Evolutionary conservation across 2,888 invertebrate species (phyloP), one percentile per base, ranked within the genome.

Genomic region (Agrochola lota): DNA sequence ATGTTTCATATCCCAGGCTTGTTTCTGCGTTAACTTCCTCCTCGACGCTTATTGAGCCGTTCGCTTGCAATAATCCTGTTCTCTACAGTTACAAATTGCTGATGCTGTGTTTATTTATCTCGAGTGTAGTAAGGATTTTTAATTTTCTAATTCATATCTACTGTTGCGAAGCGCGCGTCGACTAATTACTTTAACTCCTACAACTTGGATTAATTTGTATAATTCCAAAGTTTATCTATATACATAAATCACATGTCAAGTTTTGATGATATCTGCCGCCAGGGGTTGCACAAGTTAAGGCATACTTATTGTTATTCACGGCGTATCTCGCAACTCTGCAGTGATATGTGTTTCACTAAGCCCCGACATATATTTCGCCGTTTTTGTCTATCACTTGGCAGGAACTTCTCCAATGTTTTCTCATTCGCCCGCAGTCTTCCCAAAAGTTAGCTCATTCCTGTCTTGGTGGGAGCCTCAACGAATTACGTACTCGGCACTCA

Each of bases 341-440:
- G 92, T 93, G 93, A 92, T 93, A 91, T 93, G 93, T 94, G 92
- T 92, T 92, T 88, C 91, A 91, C 92, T 94, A 93, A 95, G 92
- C 93, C 91, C 90, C 88, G 87, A 92, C 92, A 91, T 94, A 93
- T 93, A 94, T 95, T 94, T 92, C 91, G 93, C 89, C 93, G 93
- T 94, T 95, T 95, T 95, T 94, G 94, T 94, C 93, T 94, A 93
- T 94, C 93, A 93, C 93, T 95, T 93, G 93, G 92, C 92, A 92
- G 91, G 88, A 95, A 96, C 93, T 95, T 95, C 90, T 89, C 91
- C 93, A 94, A 95, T 95, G 95, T 96, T 95, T 96, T 94, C 95
- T 94, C 94, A 94, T 95, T 94, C 94, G 92, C 91, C 90, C 92
- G 92, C 92, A 92, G 92, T 94, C 91, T 94, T 94, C 90, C 90